A percentile compares a stretch with the other conserved stretches of the same genome.
Evolutionary conservation across 2,113 vertebrate species (phyloP).

Genomic region (Naja naja): DNA sequence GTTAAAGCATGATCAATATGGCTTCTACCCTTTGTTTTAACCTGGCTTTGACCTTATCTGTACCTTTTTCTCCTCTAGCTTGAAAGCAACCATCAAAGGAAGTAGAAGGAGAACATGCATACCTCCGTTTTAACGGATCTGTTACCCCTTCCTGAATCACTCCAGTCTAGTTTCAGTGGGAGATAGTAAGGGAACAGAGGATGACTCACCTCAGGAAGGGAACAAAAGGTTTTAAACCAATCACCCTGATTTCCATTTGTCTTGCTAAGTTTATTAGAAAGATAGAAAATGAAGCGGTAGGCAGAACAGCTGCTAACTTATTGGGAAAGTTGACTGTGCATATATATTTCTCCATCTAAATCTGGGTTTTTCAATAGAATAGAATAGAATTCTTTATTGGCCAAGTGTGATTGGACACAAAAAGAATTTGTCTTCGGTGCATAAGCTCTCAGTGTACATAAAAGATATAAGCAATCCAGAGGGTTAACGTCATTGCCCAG

Average conservation of each 20-base stretch:
- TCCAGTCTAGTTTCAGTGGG: not conserved
- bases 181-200: not conserved
- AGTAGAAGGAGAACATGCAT: not conserved
- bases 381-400: too few species aligned
- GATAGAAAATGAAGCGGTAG: not conserved
- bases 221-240: too few species aligned
- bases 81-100: not conserved
- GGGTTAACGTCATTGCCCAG: too few species aligned
- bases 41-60: not conserved
- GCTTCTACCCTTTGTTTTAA: not conserved
- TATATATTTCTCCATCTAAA: too few species aligned
- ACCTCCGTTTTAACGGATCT: not conserved
- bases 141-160: too few species aligned
- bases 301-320: not conserved
- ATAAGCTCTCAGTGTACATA: too few species aligned
- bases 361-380: too few species aligned
- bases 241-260: too few species aligned
- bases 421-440: too few species aligned
- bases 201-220: not conserved
- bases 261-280: not conserved
- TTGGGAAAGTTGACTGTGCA: too few species aligned
- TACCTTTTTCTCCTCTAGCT: constrained; percentile 13
- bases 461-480: too few species aligned
- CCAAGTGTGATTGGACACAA: too few species aligned
- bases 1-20: not conserved